Evolutionary conservation across 2,113 vertebrate genomes (phyloP).

Genomic region (Atrichornis clamosus): DNA sequence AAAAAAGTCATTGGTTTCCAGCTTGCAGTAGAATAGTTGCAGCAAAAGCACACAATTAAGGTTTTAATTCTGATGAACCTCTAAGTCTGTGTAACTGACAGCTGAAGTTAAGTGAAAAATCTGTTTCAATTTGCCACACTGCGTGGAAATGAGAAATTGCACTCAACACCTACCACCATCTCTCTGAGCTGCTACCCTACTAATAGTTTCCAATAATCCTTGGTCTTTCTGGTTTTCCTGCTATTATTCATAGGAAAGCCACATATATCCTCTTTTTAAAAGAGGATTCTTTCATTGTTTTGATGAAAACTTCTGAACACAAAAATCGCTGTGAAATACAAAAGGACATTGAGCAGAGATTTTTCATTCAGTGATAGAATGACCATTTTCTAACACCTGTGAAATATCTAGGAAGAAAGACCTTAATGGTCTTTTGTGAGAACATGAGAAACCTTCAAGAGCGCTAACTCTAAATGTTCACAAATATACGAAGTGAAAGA

Average conservation of each 20-base stretch:
- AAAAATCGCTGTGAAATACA: neutral
- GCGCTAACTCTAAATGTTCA: neutral
- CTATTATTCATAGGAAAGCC: neutral
- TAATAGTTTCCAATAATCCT: conserved; percentile 4
- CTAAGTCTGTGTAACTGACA: conserved; percentile 2
- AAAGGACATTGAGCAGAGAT: neutral
- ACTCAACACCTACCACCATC: neutral
- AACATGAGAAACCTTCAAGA: neutral
- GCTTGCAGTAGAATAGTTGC: neutral
- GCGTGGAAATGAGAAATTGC: conserved; percentile 5
- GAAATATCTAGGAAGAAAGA: neutral
- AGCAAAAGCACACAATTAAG: neutral
- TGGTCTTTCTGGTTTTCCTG: neutral
- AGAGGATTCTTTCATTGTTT: neutral
- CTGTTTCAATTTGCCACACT: conserved; percentile 6
- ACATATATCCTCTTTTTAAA: neutral
- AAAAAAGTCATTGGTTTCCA: neutral
- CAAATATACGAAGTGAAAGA: neutral
- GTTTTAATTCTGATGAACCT: conserved; percentile 30
- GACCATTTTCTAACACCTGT: neutral
- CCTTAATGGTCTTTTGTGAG: neutral
- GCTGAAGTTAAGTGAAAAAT: conserved; percentile 12
- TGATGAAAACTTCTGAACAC: neutral
- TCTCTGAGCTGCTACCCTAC: neutral
- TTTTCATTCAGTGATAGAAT: neutral